Evolutionary conservation across 2,888 invertebrate species (phyloP), one percentile per base, ranked within the genome.

Genomic region (Hydrotaea cyrtoneurina): DNA sequence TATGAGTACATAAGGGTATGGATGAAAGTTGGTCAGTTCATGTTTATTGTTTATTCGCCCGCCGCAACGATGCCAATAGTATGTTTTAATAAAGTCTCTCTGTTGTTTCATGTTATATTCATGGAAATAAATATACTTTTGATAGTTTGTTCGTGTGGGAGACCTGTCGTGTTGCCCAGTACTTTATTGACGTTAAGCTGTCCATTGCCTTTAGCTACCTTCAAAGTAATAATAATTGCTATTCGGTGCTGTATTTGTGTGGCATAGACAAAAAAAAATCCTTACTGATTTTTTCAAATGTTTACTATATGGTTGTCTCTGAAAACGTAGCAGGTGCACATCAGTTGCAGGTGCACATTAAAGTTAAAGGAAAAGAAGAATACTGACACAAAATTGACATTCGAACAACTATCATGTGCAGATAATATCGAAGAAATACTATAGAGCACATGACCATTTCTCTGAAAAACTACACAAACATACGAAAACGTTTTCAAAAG

Each of bases 81-180:
- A 53, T 8, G 19, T 53, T 46, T 46, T 46, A 46, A 46, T 46
- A n/a, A 46, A n/a, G 11, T 46, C 46, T 46, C n/a, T 2, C 46
- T 39, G 39, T 19, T 17, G 53, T 53, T 53, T 53, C 53, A 3
- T 2, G 7, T 13, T 39, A 4, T 10, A 4, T 53, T 53, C 53
- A 8, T 17, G n/a, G 4, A 19, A 53, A n/a, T 17, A 17, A 17
- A 53, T 53, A 19, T 7, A 10, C n/a, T 53, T n/a, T 36, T 17
- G 36, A 26, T 15, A 2, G 17, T 62, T 15, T 15, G 1, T 10
- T 15, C 17, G 15, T 5, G 39, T 36, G 39, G 66, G 5, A 2
- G 19, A n/a, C 13, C n/a, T 62, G 62, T 46, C 69, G 69, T 69
- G 69, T 15, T 69, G 11, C 10, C 46, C 69, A 23, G 69, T 8